Evolutionary conservation across 23 tunicate species (phyloP).

Genomic region (Clavelina lepadiformis): DNA sequence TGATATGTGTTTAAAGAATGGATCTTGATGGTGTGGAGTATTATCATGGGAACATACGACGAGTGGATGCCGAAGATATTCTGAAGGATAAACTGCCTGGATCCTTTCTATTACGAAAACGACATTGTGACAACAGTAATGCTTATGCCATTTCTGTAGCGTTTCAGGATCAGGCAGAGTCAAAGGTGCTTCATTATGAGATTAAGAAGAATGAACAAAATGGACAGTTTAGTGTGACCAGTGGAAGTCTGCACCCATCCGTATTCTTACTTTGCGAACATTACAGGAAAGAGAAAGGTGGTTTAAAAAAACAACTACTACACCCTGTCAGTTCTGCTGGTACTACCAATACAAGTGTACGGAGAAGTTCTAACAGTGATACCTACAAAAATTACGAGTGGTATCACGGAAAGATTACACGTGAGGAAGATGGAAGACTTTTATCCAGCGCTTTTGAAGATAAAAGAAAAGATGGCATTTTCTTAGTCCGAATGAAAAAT

Average conservation of each 20-base stretch:
- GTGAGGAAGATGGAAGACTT: conserved; percentile 62
- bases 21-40: conserved; percentile 17
- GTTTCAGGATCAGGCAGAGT: conserved; percentile 4
- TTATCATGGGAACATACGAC: conserved; percentile 37
- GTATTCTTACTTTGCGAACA: conserved; percentile 55
- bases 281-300: conserved; percentile 52
- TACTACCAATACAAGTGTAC: background rate
- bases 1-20: no score
- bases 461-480: conserved; percentile 40
- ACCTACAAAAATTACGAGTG: conserved; percentile 48
- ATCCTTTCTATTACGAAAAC: conserved; percentile 60
- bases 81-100: conserved; percentile 31
- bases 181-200: conserved; percentile 35
- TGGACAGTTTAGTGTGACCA: conserved; percentile 24
- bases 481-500: conserved; percentile 45
- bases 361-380: background rate
- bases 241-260: conserved; percentile 30
- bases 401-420: conserved; percentile 63
- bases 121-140: conserved; percentile 12
- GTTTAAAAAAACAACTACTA: conserved; percentile 38
- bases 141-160: conserved; percentile 56
- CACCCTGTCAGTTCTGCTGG: conserved; percentile 20
- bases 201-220: conserved; percentile 16
- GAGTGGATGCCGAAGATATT: conserved; percentile 24
- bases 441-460: conserved; percentile 38